Evolutionary conservation across 2,888 invertebrate genomes (phyloP).

Genomic region (Campopleginae sp.): DNA sequence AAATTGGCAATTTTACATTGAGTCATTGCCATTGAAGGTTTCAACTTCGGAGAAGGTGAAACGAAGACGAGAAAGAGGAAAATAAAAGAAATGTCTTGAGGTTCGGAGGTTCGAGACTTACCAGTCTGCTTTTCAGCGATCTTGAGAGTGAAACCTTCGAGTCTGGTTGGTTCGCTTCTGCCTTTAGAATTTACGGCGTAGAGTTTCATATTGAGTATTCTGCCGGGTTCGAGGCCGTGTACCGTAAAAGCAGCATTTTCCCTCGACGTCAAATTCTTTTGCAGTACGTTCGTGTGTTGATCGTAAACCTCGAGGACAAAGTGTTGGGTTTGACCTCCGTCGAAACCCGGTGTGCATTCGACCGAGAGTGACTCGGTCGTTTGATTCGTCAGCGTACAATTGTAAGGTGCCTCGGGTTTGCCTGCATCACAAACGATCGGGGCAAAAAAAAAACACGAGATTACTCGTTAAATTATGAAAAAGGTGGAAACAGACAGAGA

Average conservation of each 20-base stretch:
- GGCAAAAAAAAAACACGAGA: constrained; percentile 27
- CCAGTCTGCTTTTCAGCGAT: constrained; percentile 92
- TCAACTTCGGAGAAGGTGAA: not conserved
- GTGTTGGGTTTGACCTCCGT: constrained; percentile 91
- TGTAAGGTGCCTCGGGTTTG: constrained; percentile 91
- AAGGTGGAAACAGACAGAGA: constrained; percentile 2
- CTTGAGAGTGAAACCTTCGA: constrained; percentile 91
- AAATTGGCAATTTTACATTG: not conserved
- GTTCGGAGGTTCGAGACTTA: constrained; percentile 81
- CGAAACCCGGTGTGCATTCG: constrained; percentile 90
- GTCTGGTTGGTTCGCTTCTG: constrained; percentile 89
- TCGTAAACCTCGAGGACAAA: constrained; percentile 91
- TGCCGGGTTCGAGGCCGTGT: constrained; percentile 91
- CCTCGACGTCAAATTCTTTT: constrained; percentile 89
- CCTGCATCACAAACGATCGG: constrained; percentile 83
- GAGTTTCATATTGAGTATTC: constrained; percentile 90
- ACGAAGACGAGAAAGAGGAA: not conserved
- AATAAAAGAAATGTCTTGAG: not conserved
- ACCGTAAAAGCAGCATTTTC: constrained; percentile 90
- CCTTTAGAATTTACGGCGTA: constrained; percentile 94
- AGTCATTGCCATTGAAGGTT: not conserved
- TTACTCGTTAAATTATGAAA: constrained; percentile 61
- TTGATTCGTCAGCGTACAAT: constrained; percentile 91
- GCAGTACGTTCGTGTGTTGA: constrained; percentile 87
- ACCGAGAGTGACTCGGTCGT: constrained; percentile 92